A percentile compares a stretch with the other conserved stretches of the same genome.
Evolutionary conservation across 2,113 vertebrate species (phyloP).

Genomic region (Pelecanoides urinatrix): DNA sequence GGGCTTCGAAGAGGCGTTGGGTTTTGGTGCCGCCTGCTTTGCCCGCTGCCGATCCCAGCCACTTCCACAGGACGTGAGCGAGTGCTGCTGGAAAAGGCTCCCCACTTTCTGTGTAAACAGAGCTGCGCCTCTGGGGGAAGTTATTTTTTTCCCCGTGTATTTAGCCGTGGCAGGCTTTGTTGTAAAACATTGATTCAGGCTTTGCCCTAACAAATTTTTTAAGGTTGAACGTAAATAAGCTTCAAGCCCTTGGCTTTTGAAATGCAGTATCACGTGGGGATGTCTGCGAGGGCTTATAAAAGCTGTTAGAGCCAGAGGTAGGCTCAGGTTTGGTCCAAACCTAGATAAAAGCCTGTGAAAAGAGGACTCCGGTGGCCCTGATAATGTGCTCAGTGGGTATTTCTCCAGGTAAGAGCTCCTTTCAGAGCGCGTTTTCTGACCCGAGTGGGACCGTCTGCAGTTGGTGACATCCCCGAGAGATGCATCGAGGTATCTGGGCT

Average conservation of each 20-base stretch:
- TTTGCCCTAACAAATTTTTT: not conserved
- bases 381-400: not conserved
- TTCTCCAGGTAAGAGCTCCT: not conserved
- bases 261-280: fast-evolving
- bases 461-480: not conserved
- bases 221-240: not conserved
- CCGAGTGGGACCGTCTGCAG: not conserved
- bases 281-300: not conserved
- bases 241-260: not conserved
- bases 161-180: not conserved
- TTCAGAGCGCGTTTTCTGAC: fast-evolving
- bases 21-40: not conserved
- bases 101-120: slow-evolving; percentile 11
- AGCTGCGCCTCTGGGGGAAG: not conserved
- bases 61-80: slow-evolving; percentile 14
- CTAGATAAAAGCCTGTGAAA: not conserved
- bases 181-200: not conserved
- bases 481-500: not conserved
- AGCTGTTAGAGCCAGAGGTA: not conserved
- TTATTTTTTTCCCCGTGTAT: not conserved
- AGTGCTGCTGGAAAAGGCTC: slow-evolving; percentile 2
- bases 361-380: not conserved
- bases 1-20: fast-evolving
- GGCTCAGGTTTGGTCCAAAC: not conserved
- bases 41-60: not conserved